These are phyloP conservation scores for Odontamblyopus rebecca DNA, from an alignment of 2,797 vertebrate species.

Conservation along the genomic window DNA sequence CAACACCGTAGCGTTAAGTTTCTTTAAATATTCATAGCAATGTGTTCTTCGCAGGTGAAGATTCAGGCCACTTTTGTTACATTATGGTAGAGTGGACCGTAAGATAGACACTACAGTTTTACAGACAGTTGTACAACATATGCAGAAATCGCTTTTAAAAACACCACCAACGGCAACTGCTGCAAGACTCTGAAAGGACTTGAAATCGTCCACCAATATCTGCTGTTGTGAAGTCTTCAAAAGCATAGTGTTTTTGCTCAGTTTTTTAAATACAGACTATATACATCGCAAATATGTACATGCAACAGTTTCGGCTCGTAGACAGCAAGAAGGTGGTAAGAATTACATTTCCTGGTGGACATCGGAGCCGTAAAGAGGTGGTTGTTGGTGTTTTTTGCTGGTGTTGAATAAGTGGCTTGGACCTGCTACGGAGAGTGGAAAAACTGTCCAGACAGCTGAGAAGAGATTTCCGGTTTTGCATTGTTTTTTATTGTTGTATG, in stretches of 20 bases:
- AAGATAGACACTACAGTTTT: slow-evolving; percentile 51
- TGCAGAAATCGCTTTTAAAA: slow-evolving; percentile 38
- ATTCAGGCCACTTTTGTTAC: slow-evolving; percentile 22
- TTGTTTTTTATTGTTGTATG: slow-evolving; percentile 24
- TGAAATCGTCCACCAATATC: slow-evolving; percentile 16
- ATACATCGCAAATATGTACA: slow-evolving; percentile 45
- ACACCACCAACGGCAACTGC: slow-evolving; percentile 37
- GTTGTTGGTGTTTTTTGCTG: slow-evolving; percentile 48
- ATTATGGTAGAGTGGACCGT: slow-evolving; percentile 23
- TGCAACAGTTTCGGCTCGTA: slow-evolving; percentile 42
- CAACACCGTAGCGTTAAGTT: slow-evolving; percentile 11
- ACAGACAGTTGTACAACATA: slow-evolving; percentile 54
- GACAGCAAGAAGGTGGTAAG: slow-evolving; percentile 28
- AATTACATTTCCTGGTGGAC: slow-evolving; percentile 31
- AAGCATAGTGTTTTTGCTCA: slow-evolving; percentile 29
- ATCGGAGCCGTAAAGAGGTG: slow-evolving; percentile 21
- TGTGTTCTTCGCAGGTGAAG: slow-evolving; percentile 9
- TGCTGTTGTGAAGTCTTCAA: slow-evolving; percentile 26
- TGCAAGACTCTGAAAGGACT: slow-evolving; percentile 31
- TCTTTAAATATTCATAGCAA: slow-evolving; percentile 20
- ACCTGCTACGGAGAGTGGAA: slow-evolving; percentile 45
- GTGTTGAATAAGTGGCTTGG: slow-evolving; percentile 48
- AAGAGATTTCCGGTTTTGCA: slow-evolving; percentile 38
- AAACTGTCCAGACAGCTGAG: slow-evolving; percentile 26
- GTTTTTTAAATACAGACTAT: slow-evolving; percentile 24